Evolutionary conservation across 1,140 invertebrate genomes (phyloP).

Genomic region (Cephus cinctus): DNA sequence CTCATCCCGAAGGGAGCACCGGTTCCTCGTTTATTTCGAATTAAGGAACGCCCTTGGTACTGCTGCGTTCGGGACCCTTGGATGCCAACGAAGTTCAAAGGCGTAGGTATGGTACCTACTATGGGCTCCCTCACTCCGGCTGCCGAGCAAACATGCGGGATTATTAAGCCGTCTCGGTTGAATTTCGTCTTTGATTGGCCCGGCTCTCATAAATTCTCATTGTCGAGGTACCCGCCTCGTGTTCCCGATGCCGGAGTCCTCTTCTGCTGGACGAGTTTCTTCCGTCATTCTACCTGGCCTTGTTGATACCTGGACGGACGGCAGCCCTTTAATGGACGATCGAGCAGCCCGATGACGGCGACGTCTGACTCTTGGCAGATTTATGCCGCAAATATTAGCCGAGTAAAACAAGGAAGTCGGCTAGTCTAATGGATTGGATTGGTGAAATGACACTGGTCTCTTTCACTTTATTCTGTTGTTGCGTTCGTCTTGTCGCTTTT

Average conservation of each 20-base stretch:
- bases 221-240: too few species aligned
- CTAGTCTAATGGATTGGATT: conserved; percentile 39
- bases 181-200: conserved; percentile 42
- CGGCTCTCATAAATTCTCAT: conserved; percentile 5
- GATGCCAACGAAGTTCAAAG: conserved; percentile 40
- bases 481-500: too few species aligned
- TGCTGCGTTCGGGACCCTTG: conserved; percentile 20
- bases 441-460: too few species aligned
- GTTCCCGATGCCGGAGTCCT: too few species aligned
- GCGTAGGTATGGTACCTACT: conserved; percentile 18
- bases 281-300: conserved; percentile 1
- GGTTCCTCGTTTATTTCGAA: conserved; percentile 33
- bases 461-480: too few species aligned
- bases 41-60: conserved; percentile 17
- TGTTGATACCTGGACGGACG: too few species aligned
- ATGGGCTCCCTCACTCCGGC: conserved; percentile 18
- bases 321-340: too few species aligned
- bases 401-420: conserved; percentile 20
- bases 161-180: conserved; percentile 41
- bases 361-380: conserved; percentile 18
- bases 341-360: too few species aligned
- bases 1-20: conserved; percentile 5
- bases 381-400: conserved; percentile 43
- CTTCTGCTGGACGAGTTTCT: conserved; percentile 3
- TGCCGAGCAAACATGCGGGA: conserved; percentile 43